Base-by-base conservation (phyloP, 2,113 vertebrate genomes). In the Mixornis gularis region DNA sequence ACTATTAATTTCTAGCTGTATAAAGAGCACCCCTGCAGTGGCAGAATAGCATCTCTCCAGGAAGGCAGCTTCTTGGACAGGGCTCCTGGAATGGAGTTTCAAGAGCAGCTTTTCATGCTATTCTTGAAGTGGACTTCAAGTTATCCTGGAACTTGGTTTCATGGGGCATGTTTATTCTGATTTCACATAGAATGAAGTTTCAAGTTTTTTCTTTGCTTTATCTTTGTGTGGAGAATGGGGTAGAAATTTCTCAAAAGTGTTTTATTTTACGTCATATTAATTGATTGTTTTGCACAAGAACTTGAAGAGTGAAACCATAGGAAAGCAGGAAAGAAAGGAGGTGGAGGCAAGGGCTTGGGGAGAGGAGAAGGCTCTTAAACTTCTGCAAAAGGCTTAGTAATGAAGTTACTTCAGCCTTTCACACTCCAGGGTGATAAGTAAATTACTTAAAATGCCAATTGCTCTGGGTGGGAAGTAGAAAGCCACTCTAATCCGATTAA, bases 401-500 rank as follows among this genome's bases (percentile, higher is more conserved):
- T 34, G 24, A 72, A 72, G 66, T 85, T 81, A 12, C 58, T 96
- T 88, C 66, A 80, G 32, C 51, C 91, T 88, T 72, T 76, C 48
- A 25, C 53, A 64, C 64, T 94, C 27, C 34, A 38, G 77, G 86
- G 53, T 20, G 59, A 90, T 85, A 94, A 96, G 79, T 91, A 94
- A 92, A 62, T 92, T 79, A 88, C 44, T 80, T 74, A 46, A 82
- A 87, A 70, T 59, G 84, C 93, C 91, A 94, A 8, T 92, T 92
- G 87, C 94, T 96, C 90, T 89, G 94, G 60, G 79, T 95, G 95
- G 94, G 96, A 96, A 97, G 95, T 96, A 85, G 95, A 93, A 96
- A 97, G 85, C 83, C 89, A 11, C 95, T 80, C 32, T 97, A 97
- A 97, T 97, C 91, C 62, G 9, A 83, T 97, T 97, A 95, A 96